These are phyloP conservation scores for Sycophila sp. DNA, from an alignment of 1,140 invertebrate species.

Conservation along the genomic window DNA sequence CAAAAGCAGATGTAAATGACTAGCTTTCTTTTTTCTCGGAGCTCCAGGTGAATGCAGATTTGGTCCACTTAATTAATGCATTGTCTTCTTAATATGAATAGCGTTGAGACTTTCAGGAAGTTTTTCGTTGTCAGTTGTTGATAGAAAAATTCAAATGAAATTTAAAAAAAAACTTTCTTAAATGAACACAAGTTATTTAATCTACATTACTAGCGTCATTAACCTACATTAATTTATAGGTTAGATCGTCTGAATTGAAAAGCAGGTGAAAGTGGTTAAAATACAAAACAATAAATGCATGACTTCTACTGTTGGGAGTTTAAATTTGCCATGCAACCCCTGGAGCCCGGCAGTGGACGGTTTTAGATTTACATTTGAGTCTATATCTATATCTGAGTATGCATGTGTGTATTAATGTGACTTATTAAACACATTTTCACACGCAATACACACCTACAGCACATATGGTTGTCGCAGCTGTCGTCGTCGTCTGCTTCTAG, in stretches of 20 bases:
- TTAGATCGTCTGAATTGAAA: background rate
- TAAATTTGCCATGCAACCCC: too few relatives aligned
- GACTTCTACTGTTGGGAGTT: too few relatives aligned
- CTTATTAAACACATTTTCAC: too few relatives aligned
- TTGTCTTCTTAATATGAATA: background rate
- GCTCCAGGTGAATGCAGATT: background rate
- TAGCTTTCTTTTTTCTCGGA: background rate
- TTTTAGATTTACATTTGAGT: too few relatives aligned
- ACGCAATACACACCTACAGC: too few relatives aligned
- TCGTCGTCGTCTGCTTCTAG: too few relatives aligned
- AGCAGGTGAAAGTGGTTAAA: too few relatives aligned
- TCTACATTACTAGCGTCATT: slow-evolving; percentile 32
- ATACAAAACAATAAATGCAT: too few relatives aligned
- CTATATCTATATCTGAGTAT: too few relatives aligned
- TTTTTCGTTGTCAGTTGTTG: background rate
- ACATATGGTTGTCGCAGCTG: too few relatives aligned
- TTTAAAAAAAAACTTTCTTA: slow-evolving; percentile 6
- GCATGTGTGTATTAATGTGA: too few relatives aligned
- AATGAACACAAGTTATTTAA: background rate
- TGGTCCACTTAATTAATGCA: background rate
- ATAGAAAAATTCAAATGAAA: slow-evolving; percentile 14
- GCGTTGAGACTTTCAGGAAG: background rate
- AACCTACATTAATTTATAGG: slow-evolving; percentile 21
- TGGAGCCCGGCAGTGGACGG: too few relatives aligned
- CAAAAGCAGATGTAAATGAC: background rate